A percentile compares a stretch with the other conserved stretches of the same genome.
phyloP scores from a whole-genome alignment of 92 coral and sea anemone species.

The Epizoanthus ramosus region DNA sequence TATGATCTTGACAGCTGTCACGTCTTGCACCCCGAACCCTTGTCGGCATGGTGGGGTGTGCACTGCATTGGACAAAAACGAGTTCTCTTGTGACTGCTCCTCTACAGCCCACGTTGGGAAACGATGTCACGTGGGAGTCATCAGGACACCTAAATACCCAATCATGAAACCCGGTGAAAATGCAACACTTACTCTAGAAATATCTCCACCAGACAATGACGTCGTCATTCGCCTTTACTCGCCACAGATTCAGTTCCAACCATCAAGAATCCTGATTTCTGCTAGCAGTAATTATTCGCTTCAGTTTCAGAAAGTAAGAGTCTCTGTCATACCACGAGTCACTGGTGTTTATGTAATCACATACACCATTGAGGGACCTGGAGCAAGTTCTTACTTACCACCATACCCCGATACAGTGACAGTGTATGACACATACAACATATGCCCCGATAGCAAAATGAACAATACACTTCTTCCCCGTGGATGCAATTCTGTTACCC shows the following conservation, averaged over 20 bases:
- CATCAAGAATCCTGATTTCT: conserved; percentile 22
- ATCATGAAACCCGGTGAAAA: conserved; percentile 13
- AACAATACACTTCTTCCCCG: conserved; percentile 14
- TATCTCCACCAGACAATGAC: conserved; percentile 53
- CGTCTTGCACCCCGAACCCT: conserved; percentile 43
- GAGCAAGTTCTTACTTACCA: conserved; percentile 28
- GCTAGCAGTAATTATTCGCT: background rate
- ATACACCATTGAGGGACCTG: conserved; percentile 60
- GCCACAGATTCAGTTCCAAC: conserved; percentile 41
- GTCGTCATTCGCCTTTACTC: conserved; percentile 35
- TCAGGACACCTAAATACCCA: conserved; percentile 48
- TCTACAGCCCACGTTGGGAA: conserved; percentile 34
- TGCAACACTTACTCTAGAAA: conserved; percentile 38
- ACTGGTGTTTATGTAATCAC: conserved; percentile 52
- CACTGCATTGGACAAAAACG: background rate
- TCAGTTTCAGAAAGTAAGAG: conserved; percentile 21
- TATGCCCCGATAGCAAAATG: background rate
- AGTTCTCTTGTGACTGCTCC: conserved; percentile 42
- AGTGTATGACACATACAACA: conserved; percentile 24
- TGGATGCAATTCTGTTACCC: conserved; percentile 57
- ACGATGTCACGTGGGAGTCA: conserved; percentile 37
- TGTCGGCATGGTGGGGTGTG: conserved; percentile 47
- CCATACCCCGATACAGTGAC: conserved; percentile 50
- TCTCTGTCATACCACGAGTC: conserved; percentile 44
- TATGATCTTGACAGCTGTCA: background rate